A percentile compares a stretch with the other conserved stretches of the same genome.
Evolutionary conservation across 2,797 vertebrate genomes (phyloP).

Genomic region (Buceros bicornis): DNA sequence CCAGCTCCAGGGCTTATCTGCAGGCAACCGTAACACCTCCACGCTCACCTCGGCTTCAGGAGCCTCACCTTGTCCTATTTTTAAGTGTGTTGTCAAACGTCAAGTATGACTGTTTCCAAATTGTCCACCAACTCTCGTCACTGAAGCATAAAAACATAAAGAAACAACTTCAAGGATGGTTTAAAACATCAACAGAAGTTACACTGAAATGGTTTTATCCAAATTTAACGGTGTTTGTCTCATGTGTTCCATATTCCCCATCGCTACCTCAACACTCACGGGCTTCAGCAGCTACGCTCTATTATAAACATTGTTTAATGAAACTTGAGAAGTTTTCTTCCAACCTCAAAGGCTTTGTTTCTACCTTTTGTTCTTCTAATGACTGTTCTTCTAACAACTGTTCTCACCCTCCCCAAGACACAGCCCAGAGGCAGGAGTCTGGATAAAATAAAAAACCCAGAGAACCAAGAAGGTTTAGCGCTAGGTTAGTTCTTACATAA

Average conservation of each 20-base stretch:
- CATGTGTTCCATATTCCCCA: constrained; percentile 6
- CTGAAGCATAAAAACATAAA: background rate
- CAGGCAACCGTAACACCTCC: background rate
- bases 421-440: background rate
- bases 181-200: background rate
- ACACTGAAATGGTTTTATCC: background rate
- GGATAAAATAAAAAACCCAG: background rate
- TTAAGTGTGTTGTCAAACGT: background rate
- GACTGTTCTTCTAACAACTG: background rate
- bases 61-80: background rate
- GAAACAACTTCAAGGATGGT: background rate
- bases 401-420: background rate
- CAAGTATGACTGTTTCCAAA: background rate
- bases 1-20: background rate
- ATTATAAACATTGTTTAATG: background rate
- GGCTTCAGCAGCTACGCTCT: background rate
- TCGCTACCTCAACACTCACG: background rate
- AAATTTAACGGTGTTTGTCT: background rate
- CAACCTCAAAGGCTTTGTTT: background rate
- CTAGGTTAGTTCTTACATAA: background rate
- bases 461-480: background rate
- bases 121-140: background rate
- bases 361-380: background rate
- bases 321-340: background rate
- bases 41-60: accelerated